Conservation (phyloP, 1,140 invertebrate species). For the Dendroctonus valens region DNA sequence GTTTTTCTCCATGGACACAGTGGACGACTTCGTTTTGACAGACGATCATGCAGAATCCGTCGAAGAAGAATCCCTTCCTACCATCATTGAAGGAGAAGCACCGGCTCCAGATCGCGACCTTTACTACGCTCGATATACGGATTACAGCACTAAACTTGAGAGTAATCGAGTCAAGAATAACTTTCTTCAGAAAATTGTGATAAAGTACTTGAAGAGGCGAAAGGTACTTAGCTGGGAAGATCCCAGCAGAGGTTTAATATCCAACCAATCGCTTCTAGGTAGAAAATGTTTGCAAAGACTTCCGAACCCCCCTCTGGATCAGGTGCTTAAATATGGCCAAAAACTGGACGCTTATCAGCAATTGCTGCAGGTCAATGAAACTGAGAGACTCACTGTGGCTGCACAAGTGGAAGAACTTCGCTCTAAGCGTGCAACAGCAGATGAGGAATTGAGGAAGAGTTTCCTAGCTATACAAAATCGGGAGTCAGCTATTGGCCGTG, state of each 20-base stretch:
- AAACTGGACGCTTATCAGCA: slow-evolving; percentile 39
- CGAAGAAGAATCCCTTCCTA: slow-evolving; percentile 32
- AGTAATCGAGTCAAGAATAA: slow-evolving; percentile 39
- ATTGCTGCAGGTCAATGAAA: slow-evolving; percentile 25
- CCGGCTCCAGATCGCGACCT: slow-evolving; percentile 32
- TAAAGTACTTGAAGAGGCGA: slow-evolving; percentile 42
- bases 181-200: slow-evolving; percentile 42
- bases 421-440: slow-evolving; percentile 31
- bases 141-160: slow-evolving; percentile 26
- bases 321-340: slow-evolving; percentile 35
- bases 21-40: no score
- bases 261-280: slow-evolving; percentile 1
- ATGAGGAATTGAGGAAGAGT: slow-evolving; percentile 13
- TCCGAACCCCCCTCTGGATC: slow-evolving; percentile 25
- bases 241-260: background rate
- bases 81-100: slow-evolving; percentile 21
- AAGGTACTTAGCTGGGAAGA: slow-evolving; percentile 28
- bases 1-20: background rate
- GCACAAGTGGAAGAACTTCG: slow-evolving; percentile 34
- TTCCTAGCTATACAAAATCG: slow-evolving; percentile 35
- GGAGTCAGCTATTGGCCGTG: slow-evolving; percentile 38
- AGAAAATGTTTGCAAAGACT: slow-evolving; percentile 10
- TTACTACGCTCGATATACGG: slow-evolving; percentile 36
- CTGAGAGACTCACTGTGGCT: slow-evolving; percentile 22
- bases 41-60: no score